Base-by-base conservation (phyloP, 2,113 vertebrate species). In the Colaptes auratus region DNA sequence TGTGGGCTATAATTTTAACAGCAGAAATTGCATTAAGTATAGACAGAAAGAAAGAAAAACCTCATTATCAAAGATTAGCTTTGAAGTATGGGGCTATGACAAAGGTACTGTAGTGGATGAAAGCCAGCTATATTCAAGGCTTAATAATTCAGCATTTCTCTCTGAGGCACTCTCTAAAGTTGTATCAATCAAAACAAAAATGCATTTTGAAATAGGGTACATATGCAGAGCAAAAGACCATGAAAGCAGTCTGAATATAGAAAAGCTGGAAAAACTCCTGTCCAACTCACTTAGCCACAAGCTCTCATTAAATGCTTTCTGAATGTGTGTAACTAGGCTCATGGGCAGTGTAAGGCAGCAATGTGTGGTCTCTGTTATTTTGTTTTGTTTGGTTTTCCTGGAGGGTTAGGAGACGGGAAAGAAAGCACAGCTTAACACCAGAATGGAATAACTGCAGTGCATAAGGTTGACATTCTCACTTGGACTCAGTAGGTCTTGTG, bases 151-250 rank as follows among this genome's bases (percentile, higher is more conserved):
- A 94, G 35, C 4, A 0, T 76, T 94, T 97, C 88, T 92, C 83
- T 94, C 92, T 46, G 86, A 96, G 70, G 64, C 13, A 46, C 86
- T 85, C 88, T 97, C 80, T 88, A 89, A 92, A 89, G 28, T 67
- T 92, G 31, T 86, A 92, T 95, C 61, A 86, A 93, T 96, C 84
- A 95, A 96, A 97, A 92, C 77, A 95, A 93, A 77, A 91, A 83
- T 65, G 44, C 79, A 77, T 89, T 95, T 93, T 89, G 72, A 95
- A 86, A 89, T 33, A 88, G 27, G 42, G 61, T 95, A 80, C 77
- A 76, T 42, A 71, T 65, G 86, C 24, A 69, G 60, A 86, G 85
- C 50, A 91, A 86, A 94, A 77, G 85, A 93, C 61, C 67, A 56
- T 86, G 71, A 90, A 95, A 93, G 81, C 19, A 91, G 21, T 15